phyloP scores from a whole-genome alignment of 1,140 invertebrate genomes.

The Elymnias hypermnestra region DNA sequence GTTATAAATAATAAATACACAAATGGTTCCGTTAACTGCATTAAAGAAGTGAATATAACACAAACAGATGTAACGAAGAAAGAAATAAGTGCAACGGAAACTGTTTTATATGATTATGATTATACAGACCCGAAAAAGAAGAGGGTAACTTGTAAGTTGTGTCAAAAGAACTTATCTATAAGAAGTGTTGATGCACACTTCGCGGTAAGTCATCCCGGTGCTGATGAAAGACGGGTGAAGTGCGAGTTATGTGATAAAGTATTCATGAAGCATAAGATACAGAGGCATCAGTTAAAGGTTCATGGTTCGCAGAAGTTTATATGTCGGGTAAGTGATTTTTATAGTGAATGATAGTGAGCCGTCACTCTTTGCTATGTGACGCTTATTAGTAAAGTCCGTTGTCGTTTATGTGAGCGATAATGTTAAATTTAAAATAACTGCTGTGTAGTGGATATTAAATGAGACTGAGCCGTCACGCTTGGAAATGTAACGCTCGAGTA shows the following conservation, averaged over 20 bases:
- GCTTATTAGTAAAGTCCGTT: too few species aligned
- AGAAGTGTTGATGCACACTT: slow-evolving; percentile 34
- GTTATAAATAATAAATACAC: too few species aligned
- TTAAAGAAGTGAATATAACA: too few species aligned
- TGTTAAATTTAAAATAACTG: too few species aligned
- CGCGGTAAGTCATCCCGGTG: slow-evolving; percentile 26
- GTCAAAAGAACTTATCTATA: slow-evolving; percentile 30
- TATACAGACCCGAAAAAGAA: slow-evolving; percentile 1
- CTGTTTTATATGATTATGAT: slow-evolving; percentile 6
- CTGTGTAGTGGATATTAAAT: too few species aligned
- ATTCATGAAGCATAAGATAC: slow-evolving; percentile 23
- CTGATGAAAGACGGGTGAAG: slow-evolving; percentile 24
- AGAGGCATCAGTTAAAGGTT: slow-evolving; percentile 20
- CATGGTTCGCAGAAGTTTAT: slow-evolving; percentile 19
- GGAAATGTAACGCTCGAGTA: too few species aligned
- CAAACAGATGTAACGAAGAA: background rate
- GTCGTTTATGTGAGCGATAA: too few species aligned
- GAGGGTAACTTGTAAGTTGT: slow-evolving; percentile 28
- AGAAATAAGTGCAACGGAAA: background rate
- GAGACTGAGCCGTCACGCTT: too few species aligned
- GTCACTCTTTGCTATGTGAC: too few species aligned
- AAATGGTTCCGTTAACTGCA: too few species aligned
- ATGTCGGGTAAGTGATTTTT: slow-evolving; percentile 31
- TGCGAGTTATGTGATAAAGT: slow-evolving; percentile 33
- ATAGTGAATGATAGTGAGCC: too few species aligned